Conservation (phyloP, 2,113 vertebrate species). For the Eublepharis macularius region DNA sequence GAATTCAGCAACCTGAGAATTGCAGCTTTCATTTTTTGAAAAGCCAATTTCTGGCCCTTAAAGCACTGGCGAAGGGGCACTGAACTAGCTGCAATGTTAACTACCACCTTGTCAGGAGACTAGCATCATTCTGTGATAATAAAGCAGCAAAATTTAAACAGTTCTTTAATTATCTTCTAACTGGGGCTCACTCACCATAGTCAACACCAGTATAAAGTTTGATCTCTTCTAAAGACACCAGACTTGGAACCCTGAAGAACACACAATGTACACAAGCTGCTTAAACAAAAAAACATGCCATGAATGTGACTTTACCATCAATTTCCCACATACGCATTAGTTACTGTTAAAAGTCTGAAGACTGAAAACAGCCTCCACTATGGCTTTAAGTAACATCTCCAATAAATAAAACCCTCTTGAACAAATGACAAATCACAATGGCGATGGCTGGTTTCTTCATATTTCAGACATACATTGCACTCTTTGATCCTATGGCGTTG, state of each 20-base stretch:
- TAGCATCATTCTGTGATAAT: background rate
- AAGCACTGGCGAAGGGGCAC: too few relatives aligned
- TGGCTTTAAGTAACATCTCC: background rate
- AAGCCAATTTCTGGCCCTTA: too few relatives aligned
- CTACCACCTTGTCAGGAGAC: background rate
- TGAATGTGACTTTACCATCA: background rate
- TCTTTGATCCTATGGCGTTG: background rate
- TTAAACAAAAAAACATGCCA: background rate
- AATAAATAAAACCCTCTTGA: background rate
- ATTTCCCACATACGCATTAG: background rate
- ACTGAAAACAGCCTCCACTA: background rate
- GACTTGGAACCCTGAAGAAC: constrained; percentile 85
- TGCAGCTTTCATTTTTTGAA: background rate
- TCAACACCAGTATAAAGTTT: constrained; percentile 88
- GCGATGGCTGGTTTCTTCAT: background rate
- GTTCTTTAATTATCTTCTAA: background rate
- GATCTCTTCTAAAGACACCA: constrained; percentile 92
- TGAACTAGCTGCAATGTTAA: too few relatives aligned
- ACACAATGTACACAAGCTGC: constrained; percentile 45
- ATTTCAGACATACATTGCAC: background rate
- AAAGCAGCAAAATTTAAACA: background rate
- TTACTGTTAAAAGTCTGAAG: background rate
- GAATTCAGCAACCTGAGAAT: background rate
- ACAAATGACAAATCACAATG: background rate
- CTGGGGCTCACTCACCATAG: constrained; percentile 79